Conservation (phyloP, 2,888 invertebrate genomes). For the Sympetrum striolatum region DNA sequence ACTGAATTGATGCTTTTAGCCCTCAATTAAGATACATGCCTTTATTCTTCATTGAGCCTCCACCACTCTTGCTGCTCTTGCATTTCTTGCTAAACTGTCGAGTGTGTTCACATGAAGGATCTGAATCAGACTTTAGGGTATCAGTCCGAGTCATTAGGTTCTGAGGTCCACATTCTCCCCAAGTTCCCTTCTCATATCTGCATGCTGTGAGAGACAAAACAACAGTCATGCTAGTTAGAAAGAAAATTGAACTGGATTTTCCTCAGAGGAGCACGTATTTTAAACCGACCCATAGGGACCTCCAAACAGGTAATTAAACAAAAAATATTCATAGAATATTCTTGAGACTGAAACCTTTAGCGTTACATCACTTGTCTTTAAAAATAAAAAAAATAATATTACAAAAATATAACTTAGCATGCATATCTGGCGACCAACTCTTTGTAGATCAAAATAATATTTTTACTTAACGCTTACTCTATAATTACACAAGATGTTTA, state of each 20-base stretch:
- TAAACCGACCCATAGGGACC: not conserved
- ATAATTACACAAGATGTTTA: too few relatives aligned
- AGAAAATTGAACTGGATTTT: not conserved
- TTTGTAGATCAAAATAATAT: not conserved
- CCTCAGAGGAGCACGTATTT: not conserved
- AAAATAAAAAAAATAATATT: not conserved
- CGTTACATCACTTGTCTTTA: not conserved
- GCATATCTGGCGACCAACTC: not conserved
- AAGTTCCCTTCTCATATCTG: slow-evolving; percentile 87
- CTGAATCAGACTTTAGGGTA: slow-evolving; percentile 78
- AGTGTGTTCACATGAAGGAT: slow-evolving; percentile 81
- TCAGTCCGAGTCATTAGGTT: slow-evolving; percentile 85
- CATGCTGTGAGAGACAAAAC: slow-evolving; percentile 62
- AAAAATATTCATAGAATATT: not conserved
- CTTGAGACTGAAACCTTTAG: not conserved
- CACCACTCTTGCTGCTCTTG: slow-evolving; percentile 67
- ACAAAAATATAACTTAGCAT: not conserved
- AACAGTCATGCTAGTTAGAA: slow-evolving; percentile 8
- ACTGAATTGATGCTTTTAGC: not conserved
- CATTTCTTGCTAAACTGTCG: slow-evolving; percentile 86
- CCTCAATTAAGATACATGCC: slow-evolving; percentile 59
- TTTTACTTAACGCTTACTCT: too few relatives aligned
- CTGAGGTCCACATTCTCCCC: slow-evolving; percentile 82
- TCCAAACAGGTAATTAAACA: not conserved
- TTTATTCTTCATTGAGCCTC: slow-evolving; percentile 67